These are phyloP conservation scores for Carettochelys insculpta DNA, from an alignment of 2,113 vertebrate species.

Conservation along the genomic window DNA sequence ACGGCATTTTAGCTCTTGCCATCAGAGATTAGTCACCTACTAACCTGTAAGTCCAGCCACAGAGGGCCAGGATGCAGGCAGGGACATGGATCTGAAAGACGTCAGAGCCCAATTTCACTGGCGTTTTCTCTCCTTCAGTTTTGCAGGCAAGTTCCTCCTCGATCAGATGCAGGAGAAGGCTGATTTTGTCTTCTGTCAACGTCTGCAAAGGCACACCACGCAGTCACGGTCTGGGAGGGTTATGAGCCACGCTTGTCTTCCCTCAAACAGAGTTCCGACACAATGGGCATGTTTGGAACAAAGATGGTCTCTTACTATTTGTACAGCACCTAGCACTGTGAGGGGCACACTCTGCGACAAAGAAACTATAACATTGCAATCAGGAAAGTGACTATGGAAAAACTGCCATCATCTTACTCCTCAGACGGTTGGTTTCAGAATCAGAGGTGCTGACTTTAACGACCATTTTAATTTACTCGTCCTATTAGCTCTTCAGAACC, in stretches of 20 bases:
- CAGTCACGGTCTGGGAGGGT: neutral
- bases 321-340: neutral
- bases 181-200: slow-evolving; percentile 88
- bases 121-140: slow-evolving; percentile 52
- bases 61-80: slow-evolving; percentile 89
- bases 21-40: neutral
- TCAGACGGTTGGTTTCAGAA: neutral
- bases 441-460: neutral
- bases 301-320: neutral
- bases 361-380: neutral
- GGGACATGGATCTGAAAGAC: slow-evolving; percentile 84
- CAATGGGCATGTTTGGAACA: neutral
- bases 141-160: slow-evolving; percentile 83
- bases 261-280: neutral
- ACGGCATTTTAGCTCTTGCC: neutral
- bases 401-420: neutral
- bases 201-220: slow-evolving; percentile 66
- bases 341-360: neutral
- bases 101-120: slow-evolving; percentile 69
- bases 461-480: neutral
- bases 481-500: neutral
- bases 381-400: neutral
- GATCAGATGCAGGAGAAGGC: slow-evolving; percentile 84
- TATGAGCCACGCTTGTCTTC: neutral
- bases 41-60: slow-evolving; percentile 92